Evolutionary conservation across 2,113 vertebrate species (phyloP), one percentile per base, ranked within the genome.

Genomic region (Hippocampus barbouri): DNA sequence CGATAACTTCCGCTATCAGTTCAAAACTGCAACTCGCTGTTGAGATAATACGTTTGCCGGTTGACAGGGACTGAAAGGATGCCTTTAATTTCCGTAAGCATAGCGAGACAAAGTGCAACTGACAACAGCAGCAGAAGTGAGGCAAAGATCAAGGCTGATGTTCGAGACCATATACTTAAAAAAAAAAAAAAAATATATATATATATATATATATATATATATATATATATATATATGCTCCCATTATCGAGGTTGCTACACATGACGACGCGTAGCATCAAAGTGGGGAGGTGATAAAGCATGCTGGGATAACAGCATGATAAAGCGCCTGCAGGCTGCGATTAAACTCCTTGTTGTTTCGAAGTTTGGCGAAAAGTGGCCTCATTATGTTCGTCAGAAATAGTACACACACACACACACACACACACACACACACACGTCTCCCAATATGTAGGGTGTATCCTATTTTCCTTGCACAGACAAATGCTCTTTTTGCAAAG

Each of bases 321-420:
- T 34, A 61, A 61, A 34, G 27, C 27, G 15, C 23, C 59, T 16
- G 27, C 59, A 61, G 59, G 27, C 27, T 61, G 27, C 15, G 8
- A 34, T 61, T 34, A 61, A 60, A 60, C 27, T 34, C 59, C 34
- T 61, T 61, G 59, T 61, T 61, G 59, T 61, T 61, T 34, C 8
- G 25, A 61, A 61, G 27, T 18, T 61, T 16, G 59, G 59, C 2
- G 9, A 61, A 61, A 61, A 61, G 11, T 61, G 59, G 27, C 59
- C 59, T 61, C 59, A 61, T 61, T 61, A 61, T 30, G 27, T 18
- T 61, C 15, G 59, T 61, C 59, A 61, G 59, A 16, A 61, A 34
- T 30, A 18, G 59, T 60, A 30, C 9, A 57, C 23, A 14, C n/a
- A 10, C 8, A 25, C 3, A 20, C 15, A 8, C 57, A 60, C 59